Evolutionary conservation across 2,797 vertebrate species (phyloP).

Genomic region (Bradypodion ventrale): DNA sequence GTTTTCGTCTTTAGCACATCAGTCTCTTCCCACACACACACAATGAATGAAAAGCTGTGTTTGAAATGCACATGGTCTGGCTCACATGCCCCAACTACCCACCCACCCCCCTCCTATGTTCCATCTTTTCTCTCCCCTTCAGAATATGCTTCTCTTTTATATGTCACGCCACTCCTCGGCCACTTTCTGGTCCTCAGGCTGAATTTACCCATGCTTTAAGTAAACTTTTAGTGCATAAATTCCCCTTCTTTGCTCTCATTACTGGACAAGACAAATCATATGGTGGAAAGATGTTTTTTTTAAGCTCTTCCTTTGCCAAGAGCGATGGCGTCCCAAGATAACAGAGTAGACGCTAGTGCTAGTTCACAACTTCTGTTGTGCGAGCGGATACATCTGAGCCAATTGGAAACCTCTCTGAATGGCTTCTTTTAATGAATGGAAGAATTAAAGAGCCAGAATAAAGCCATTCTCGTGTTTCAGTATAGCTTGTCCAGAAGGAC

Average conservation of each 20-base stretch:
- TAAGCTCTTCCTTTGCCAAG: conserved; percentile 35
- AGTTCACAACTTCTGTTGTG: conserved; percentile 13
- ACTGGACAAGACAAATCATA: conserved; percentile 22
- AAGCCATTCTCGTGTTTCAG: no score
- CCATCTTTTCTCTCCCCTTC: neutral
- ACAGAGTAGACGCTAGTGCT: conserved; percentile 9
- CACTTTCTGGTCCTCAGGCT: conserved; percentile 16
- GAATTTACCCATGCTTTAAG: conserved; percentile 19
- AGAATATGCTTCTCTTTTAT: conserved; percentile 4
- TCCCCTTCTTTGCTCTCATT: neutral
- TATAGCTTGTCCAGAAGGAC: no score
- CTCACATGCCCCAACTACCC: no score
- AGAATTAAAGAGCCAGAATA: neutral
- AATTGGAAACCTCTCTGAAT: no score
- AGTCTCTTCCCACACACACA: neutral
- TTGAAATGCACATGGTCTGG: neutral
- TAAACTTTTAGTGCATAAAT: conserved; percentile 6
- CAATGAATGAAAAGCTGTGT: neutral
- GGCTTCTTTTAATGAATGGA: neutral
- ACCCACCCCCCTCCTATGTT: neutral
- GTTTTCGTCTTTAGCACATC: neutral
- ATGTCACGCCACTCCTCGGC: no score
- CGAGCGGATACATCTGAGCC: no score
- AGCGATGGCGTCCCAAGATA: conserved; percentile 17
- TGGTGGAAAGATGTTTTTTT: conserved; percentile 35